Evolutionary conservation across 2,888 invertebrate species (phyloP).

Genomic region (Plagodis dolabraria): DNA sequence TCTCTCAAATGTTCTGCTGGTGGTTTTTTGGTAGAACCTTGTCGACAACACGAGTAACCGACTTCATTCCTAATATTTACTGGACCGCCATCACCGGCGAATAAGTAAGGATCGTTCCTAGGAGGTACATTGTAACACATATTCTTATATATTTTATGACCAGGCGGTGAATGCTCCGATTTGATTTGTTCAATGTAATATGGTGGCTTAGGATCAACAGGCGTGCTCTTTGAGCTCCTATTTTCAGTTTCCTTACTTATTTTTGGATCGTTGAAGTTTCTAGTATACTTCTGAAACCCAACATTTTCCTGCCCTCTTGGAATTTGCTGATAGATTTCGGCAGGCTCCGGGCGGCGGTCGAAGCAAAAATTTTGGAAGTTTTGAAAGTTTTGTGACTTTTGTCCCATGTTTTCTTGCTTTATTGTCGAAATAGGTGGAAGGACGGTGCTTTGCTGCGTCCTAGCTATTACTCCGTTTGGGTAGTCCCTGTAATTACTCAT

Average conservation of each 20-base stretch:
- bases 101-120: conserved; percentile 83
- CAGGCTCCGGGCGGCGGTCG: conserved; percentile 60
- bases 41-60: conserved; percentile 90
- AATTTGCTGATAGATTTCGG: conserved; percentile 59
- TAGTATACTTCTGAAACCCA: conserved; percentile 75
- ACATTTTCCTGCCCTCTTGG: conserved; percentile 66
- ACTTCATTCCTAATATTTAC: conserved; percentile 85
- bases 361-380: conserved; percentile 67
- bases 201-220: conserved; percentile 67
- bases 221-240: conserved; percentile 43
- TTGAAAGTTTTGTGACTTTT: conserved; percentile 64
- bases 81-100: conserved; percentile 89
- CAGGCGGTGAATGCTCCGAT: conserved; percentile 81
- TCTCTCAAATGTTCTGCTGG: conserved; percentile 90
- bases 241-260: conserved; percentile 55
- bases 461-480: conserved; percentile 58
- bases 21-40: conserved; percentile 89
- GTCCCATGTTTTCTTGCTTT: conserved; percentile 78
- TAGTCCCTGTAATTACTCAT: conserved; percentile 64
- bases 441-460: conserved; percentile 62
- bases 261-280: conserved; percentile 59
- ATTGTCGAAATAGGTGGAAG: conserved; percentile 81
- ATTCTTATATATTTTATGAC: conserved; percentile 81
- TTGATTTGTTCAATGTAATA: conserved; percentile 82
- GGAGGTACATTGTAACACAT: conserved; percentile 68